Evolutionary conservation across 2,113 vertebrate genomes (phyloP).

Genomic region (Cyphomyrus plagiostoma): DNA sequence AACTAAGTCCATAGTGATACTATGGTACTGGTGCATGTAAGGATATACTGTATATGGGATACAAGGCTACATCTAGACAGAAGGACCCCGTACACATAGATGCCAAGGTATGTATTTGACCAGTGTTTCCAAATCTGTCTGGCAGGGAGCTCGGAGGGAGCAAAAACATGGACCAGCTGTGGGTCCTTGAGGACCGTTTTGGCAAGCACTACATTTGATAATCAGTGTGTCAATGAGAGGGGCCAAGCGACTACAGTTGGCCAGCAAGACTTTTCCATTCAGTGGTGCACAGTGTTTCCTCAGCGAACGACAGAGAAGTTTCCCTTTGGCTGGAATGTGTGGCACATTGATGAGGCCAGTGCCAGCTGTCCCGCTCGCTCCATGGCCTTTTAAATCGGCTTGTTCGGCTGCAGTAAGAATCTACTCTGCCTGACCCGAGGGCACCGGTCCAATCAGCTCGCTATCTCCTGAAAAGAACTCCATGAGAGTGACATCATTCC

Average conservation of each 20-base stretch:
- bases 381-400: conserved; percentile 56
- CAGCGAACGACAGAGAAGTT: background rate
- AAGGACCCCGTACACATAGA: background rate
- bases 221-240: background rate
- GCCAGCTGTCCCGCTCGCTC: conserved; percentile 53
- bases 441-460: conserved; percentile 71
- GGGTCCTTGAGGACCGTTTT: background rate
- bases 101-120: background rate
- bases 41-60: background rate
- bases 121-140: background rate
- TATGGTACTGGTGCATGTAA: background rate
- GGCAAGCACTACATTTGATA: background rate
- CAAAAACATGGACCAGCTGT: background rate
- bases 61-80: background rate
- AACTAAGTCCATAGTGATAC: background rate
- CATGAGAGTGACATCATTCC: conserved; percentile 76
- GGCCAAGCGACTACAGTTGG: background rate
- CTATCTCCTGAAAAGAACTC: conserved; percentile 68
- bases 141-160: background rate
- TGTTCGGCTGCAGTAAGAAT: conserved; percentile 61
- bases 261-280: background rate
- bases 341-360: background rate
- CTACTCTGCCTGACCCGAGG: conserved; percentile 63
- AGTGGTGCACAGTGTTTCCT: background rate
- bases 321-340: background rate